Percentiles rank a stretch among this genome's conserved stretches.
Evolutionary conservation across 2,797 vertebrate species (phyloP).

Genomic region (Notamacropus eugenii): DNA sequence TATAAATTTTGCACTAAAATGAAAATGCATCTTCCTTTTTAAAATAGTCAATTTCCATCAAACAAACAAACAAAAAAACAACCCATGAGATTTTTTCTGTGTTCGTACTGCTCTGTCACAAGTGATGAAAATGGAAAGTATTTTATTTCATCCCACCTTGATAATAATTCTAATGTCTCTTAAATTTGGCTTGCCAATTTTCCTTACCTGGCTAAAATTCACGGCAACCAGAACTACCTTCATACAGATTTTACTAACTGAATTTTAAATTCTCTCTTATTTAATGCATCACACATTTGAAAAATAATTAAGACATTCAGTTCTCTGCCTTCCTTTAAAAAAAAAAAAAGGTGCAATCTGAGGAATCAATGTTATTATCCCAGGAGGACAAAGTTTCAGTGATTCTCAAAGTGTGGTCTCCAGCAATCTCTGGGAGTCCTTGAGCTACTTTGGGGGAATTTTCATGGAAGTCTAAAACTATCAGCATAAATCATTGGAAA

Average conservation of each 20-base stretch:
- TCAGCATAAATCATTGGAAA: neutral
- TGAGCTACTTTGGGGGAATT: neutral
- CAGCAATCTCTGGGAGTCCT: neutral
- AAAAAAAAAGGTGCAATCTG: neutral
- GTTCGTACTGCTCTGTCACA: neutral
- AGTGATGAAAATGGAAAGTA: constrained; percentile 7
- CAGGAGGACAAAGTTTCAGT: neutral
- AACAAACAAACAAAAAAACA: neutral
- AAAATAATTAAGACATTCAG: neutral
- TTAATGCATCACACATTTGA: neutral
- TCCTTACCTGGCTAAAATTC: neutral
- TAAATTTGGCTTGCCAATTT: neutral
- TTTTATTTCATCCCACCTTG: neutral
- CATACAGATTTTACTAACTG: neutral
- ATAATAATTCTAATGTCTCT: neutral
- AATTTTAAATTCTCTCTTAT: neutral
- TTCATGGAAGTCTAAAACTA: neutral
- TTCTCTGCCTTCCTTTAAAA: neutral
- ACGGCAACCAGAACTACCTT: neutral
- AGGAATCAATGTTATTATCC: neutral
- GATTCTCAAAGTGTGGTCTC: neutral
- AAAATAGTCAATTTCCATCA: neutral
- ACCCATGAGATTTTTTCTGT: neutral
- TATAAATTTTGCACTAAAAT: neutral
- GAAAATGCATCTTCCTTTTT: neutral